Evolutionary conservation across 2,797 vertebrate genomes (phyloP).

Genomic region (Hephaestus fuliginosus): DNA sequence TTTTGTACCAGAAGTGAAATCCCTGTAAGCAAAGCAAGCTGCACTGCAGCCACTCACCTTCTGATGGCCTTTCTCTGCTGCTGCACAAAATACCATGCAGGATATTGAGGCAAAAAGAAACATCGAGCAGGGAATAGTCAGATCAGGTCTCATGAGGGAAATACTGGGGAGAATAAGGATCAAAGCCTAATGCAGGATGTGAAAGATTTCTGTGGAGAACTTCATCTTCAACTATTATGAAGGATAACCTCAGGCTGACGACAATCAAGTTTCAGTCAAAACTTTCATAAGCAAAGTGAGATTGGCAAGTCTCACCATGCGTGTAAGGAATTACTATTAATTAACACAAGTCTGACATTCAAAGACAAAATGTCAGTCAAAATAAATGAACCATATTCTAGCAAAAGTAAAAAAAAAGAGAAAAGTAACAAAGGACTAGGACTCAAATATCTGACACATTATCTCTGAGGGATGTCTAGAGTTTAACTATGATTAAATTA

Average conservation of each 20-base stretch:
- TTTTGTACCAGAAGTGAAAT: constrained; percentile 47
- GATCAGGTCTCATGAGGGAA: constrained; percentile 11
- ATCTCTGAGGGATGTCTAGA: background rate
- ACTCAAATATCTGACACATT: background rate
- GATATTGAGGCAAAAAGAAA: constrained; percentile 32
- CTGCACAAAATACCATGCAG: constrained; percentile 2
- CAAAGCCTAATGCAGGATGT: constrained; percentile 18
- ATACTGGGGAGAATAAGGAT: constrained; percentile 14
- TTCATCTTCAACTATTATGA: constrained; percentile 12
- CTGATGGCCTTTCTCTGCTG: constrained; percentile 17
- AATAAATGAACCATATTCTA: background rate
- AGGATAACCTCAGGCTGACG: constrained; percentile 40
- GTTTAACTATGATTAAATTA: background rate
- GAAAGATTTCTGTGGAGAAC: constrained; percentile 32
- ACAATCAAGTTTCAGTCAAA: constrained; percentile 48
- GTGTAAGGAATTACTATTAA: background rate
- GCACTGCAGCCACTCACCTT: constrained; percentile 19
- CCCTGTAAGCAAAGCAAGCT: constrained; percentile 35
- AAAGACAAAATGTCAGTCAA: background rate
- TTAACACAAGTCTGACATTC: background rate
- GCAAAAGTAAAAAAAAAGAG: background rate
- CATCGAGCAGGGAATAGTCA: constrained; percentile 6
- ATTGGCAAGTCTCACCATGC: constrained; percentile 19
- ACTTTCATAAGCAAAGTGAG: constrained; percentile 13
- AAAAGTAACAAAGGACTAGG: background rate